Evolutionary conservation across 1,140 invertebrate species (phyloP).

Genomic region (Drosophila ercepeae): DNA sequence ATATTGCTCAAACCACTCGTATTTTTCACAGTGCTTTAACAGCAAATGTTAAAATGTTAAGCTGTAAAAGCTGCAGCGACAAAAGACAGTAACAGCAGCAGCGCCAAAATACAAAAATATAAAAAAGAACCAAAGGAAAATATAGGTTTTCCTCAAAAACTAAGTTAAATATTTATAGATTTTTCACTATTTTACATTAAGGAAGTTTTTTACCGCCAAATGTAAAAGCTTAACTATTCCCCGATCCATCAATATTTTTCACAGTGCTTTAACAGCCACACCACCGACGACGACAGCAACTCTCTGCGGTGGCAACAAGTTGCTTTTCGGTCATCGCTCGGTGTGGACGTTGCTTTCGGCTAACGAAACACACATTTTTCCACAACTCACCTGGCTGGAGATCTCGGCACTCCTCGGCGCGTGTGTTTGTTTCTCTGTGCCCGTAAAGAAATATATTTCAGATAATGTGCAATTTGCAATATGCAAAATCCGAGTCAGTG

Average conservation of each 20-base stretch:
- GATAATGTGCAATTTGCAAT: constrained; percentile 28
- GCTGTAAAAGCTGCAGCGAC: too few relatives aligned
- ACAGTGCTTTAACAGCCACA: constrained; percentile 15
- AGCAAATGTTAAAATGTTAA: constrained; percentile 1
- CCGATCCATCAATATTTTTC: too few relatives aligned
- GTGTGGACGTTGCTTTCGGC: constrained; percentile 23
- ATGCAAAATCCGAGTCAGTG: constrained; percentile 26
- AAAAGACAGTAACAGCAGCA: constrained; percentile 25
- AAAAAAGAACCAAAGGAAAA: too few relatives aligned
- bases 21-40: constrained; percentile 11
- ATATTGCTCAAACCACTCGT: too few relatives aligned
- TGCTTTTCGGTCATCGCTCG: constrained; percentile 61
- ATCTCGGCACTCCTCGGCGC: constrained; percentile 37
- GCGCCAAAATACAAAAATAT: too few relatives aligned
- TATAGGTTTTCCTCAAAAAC: too few relatives aligned
- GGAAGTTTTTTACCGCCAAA: too few relatives aligned
- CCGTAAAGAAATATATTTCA: constrained; percentile 9
- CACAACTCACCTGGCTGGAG: neutral
- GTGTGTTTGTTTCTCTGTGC: constrained; percentile 22
- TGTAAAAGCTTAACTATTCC: too few relatives aligned
- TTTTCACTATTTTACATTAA: too few relatives aligned
- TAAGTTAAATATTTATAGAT: too few relatives aligned
- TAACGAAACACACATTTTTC: neutral
- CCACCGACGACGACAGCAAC: constrained; percentile 35
- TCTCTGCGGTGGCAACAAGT: constrained; percentile 36